Evolutionary conservation across 2,113 vertebrate species (phyloP), one percentile per base, ranked within the genome.

Genomic region (Neotragus moschatus): DNA sequence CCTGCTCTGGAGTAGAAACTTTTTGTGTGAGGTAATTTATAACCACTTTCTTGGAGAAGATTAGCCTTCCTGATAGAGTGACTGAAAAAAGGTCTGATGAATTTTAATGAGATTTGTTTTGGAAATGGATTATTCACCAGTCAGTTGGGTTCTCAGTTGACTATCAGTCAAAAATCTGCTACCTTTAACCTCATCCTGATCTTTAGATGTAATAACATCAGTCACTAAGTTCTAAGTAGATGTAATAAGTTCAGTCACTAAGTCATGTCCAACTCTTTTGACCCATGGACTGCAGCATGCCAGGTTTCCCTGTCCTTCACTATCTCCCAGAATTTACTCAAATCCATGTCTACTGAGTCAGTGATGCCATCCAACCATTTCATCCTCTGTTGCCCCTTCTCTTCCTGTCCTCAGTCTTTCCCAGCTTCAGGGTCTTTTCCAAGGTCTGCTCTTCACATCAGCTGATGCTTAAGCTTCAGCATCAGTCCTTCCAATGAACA

Each of bases 41-140:
- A 93, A 73, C 19, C 28, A 26, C 23, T 47, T 85, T 77, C n/a
- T 70, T n/a, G 14, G 60, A 47, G 25, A 93, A 93, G 55, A 47
- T 47, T 55, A 79, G 36, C 7, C 60, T 91, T 93, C 28, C 45
- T 53, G 58, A 80, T 11, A 79, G 23, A 77, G 7, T n/a, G 19
- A 33, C 30, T 49, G 21, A 88, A 49, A 66, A 70, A 63, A 51
- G 80, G 84, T 91, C 45, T 75, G n/a, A 56, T 86, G 39, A 61
- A 86, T 21, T 92, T 89, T 75, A 94, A 30, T 92, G 80, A 86
- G 28, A 75, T 81, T 90, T 82, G 23, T 86, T 95, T 80, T 63
- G n/a, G 49, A 93, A 79, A 82, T 55, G 53, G 53, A 43, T 47
- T 82, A 33, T 49, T 87, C n/a, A n/a, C 2, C 36, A 26, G 60